These are phyloP conservation scores for Neoarius graeffei DNA, from an alignment of 2,113 vertebrate genomes.

Conservation along the genomic window DNA sequence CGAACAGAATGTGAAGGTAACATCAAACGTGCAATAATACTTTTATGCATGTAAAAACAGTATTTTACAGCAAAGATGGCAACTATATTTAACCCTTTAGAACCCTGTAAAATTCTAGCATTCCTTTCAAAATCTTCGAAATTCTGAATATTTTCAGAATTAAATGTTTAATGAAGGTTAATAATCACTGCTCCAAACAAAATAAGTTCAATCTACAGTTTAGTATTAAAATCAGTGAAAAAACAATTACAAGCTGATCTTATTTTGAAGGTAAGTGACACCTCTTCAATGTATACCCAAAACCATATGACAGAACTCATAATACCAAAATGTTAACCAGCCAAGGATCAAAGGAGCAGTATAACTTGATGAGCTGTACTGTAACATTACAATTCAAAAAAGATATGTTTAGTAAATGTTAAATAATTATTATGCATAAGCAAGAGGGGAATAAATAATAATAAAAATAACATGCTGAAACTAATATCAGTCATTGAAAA, in stretches of 20 bases:
- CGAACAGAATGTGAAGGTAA: conserved; percentile 10
- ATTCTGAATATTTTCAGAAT: background rate
- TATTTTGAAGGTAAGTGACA: background rate
- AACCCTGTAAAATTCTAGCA: too few relatives aligned
- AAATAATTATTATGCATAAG: background rate
- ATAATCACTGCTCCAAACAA: background rate
- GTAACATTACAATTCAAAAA: background rate
- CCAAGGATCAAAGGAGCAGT: background rate
- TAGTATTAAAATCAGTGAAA: background rate
- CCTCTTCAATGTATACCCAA: background rate
- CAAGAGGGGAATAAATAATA: background rate
- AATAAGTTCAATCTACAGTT: background rate
- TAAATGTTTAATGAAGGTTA: background rate
- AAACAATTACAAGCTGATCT: background rate
- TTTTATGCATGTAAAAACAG: background rate
- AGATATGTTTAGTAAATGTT: background rate
- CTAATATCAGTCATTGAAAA: background rate
- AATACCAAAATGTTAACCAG: background rate
- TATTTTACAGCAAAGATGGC: background rate
- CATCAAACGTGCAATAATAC: conserved; percentile 2
- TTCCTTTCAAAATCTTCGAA: background rate
- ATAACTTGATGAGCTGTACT: background rate
- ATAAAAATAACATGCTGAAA: too few relatives aligned
- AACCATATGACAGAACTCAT: background rate
- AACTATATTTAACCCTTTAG: background rate